These are phyloP conservation scores for Malurus leucopterus DNA, from an alignment of 2,797 vertebrate species.

Conservation along the genomic window DNA sequence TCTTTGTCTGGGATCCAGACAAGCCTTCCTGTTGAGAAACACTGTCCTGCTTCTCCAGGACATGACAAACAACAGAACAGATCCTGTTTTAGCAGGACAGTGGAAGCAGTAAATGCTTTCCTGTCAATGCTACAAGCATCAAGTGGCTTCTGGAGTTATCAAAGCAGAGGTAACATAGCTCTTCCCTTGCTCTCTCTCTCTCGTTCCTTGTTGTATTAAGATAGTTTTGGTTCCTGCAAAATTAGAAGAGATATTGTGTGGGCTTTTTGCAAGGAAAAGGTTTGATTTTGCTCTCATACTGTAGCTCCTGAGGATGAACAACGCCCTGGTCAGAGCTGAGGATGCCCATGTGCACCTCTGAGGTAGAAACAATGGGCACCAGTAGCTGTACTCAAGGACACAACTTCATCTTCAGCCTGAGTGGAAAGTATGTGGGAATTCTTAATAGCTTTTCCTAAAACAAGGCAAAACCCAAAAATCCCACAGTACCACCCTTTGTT, in stretches of 20 bases:
- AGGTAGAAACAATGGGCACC: background rate
- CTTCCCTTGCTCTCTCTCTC: background rate
- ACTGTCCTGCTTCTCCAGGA: slow-evolving; percentile 51
- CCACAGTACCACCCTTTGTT: background rate
- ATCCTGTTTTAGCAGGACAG: slow-evolving; percentile 1
- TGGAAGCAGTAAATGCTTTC: slow-evolving; percentile 19
- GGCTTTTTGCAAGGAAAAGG: background rate
- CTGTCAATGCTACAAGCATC: background rate
- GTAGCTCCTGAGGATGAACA: background rate
- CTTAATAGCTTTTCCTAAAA: background rate
- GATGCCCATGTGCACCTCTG: background rate
- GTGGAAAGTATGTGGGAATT: background rate
- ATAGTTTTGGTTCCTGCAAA: background rate
- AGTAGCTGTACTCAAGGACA: background rate
- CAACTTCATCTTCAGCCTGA: background rate
- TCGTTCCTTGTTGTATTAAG: background rate
- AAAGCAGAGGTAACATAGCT: background rate
- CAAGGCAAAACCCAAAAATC: background rate
- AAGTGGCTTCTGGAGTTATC: background rate
- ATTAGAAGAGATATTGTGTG: background rate
- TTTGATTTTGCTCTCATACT: background rate
- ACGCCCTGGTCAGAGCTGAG: background rate
- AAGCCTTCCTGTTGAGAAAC: slow-evolving; percentile 65
- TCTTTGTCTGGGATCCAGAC: slow-evolving; percentile 42
- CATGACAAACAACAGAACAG: slow-evolving; percentile 62